phyloP scores from a whole-genome alignment of 2,113 vertebrate genomes.

The Erythrocercus mccallii region DNA sequence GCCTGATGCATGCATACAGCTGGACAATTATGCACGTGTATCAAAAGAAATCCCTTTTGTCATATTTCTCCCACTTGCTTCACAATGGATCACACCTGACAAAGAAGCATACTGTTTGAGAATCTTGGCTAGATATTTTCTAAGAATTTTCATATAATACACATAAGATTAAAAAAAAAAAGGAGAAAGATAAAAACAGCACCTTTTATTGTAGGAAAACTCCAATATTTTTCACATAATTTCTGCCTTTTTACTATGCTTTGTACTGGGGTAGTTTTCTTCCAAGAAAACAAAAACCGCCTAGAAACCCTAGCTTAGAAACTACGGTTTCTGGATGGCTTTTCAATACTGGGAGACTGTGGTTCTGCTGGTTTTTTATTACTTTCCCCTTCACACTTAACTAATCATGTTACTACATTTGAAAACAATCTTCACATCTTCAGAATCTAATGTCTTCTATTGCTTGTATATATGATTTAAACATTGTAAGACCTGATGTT shows the following conservation, averaged over 20 bases:
- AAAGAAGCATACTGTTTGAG: background rate
- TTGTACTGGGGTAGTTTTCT: background rate
- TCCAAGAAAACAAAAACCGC: background rate
- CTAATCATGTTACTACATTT: constrained; percentile 11
- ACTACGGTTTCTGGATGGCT: background rate
- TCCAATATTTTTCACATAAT: background rate
- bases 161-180: background rate
- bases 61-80: background rate
- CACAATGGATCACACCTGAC: background rate
- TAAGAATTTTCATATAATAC: background rate
- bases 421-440: constrained; percentile 27
- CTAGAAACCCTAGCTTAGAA: background rate
- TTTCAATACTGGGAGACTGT: constrained; percentile 24
- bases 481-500: background rate
- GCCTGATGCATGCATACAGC: constrained; percentile 12
- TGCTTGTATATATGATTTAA: background rate
- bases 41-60: background rate
- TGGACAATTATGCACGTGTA: background rate
- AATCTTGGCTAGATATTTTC: background rate
- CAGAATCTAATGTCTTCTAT: constrained; percentile 3
- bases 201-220: background rate
- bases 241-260: background rate
- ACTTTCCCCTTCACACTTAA: constrained; percentile 46
- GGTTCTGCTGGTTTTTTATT: constrained; percentile 64
- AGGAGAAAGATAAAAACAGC: background rate